phyloP scores from a whole-genome alignment of 2,888 invertebrate genomes.

The Hipparchia sbordonii region DNA sequence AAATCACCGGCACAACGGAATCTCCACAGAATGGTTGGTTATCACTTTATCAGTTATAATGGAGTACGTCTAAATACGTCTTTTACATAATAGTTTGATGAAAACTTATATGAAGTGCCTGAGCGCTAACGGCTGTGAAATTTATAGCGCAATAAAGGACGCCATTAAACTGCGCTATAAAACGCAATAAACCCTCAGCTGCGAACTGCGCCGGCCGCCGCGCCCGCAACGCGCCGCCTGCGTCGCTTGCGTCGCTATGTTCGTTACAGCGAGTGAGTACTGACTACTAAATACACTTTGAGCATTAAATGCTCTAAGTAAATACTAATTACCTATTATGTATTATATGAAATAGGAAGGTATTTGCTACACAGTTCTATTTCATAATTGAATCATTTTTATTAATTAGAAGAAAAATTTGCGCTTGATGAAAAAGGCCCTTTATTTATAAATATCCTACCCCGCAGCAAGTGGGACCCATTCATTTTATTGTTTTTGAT shows the following conservation, averaged over 20 bases:
- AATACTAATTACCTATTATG: no score
- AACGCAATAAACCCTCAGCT: not conserved
- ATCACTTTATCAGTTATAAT: not conserved
- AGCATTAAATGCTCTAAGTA: no score
- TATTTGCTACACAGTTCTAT: no score
- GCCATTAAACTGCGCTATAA: constrained; percentile 26
- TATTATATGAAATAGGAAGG: no score
- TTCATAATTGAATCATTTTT: no score
- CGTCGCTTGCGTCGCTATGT: not conserved
- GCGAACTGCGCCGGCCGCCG: not conserved
- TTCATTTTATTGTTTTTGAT: no score
- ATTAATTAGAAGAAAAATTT: no score
- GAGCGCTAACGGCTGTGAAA: constrained; percentile 8
- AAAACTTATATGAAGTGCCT: constrained; percentile 13
- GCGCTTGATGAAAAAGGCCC: no score
- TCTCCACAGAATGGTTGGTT: not conserved
- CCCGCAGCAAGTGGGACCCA: no score
- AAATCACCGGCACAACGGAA: not conserved
- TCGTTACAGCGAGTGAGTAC: not conserved
- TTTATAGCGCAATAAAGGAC: constrained; percentile 25
- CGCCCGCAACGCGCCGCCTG: not conserved
- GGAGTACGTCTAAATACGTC: not conserved
- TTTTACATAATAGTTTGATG: constrained; percentile 15
- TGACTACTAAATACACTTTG: no score
- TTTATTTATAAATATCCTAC: no score